Conservation (phyloP, 1,140 invertebrate genomes). For the Gryllus bimaculatus region DNA sequence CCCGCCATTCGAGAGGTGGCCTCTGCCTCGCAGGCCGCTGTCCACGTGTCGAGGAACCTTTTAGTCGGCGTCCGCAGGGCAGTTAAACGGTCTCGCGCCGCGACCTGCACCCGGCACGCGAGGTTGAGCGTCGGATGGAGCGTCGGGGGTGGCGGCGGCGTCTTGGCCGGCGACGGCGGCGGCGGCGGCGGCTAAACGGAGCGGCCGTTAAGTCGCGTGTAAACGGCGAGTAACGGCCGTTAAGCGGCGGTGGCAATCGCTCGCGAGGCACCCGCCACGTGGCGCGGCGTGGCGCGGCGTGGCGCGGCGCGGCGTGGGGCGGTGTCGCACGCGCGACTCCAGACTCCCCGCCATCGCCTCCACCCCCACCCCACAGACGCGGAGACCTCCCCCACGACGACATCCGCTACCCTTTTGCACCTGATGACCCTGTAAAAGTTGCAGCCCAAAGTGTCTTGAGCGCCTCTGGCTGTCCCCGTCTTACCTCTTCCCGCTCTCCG, state of each 20-base stretch:
- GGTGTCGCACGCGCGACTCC: not conserved
- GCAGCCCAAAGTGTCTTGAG: too few species aligned
- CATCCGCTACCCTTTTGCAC: too few species aligned
- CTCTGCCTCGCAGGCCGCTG: not conserved
- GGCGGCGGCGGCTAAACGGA: not conserved
- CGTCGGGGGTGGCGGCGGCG: not conserved
- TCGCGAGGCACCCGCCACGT: not conserved
- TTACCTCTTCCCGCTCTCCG: too few species aligned
- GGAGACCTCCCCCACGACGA: too few species aligned
- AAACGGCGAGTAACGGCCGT: constrained; percentile 2
- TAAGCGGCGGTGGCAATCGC: not conserved
- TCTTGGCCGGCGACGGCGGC: not conserved
- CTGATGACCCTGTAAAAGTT: too few species aligned
- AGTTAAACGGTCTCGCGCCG: not conserved
- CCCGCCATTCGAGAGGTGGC: not conserved
- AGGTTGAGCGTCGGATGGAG: not conserved
- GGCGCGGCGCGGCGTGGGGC: too few species aligned
- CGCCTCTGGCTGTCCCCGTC: too few species aligned
- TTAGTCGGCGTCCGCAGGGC: not conserved
- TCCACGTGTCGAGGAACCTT: not conserved
- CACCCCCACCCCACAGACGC: not conserved
- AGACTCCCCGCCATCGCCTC: too few species aligned
- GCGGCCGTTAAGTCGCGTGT: not conserved
- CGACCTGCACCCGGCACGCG: not conserved
- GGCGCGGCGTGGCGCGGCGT: too few species aligned